Evolutionary conservation across 2,888 invertebrate species (phyloP).

Genomic region (Mechanitis messenoides): DNA sequence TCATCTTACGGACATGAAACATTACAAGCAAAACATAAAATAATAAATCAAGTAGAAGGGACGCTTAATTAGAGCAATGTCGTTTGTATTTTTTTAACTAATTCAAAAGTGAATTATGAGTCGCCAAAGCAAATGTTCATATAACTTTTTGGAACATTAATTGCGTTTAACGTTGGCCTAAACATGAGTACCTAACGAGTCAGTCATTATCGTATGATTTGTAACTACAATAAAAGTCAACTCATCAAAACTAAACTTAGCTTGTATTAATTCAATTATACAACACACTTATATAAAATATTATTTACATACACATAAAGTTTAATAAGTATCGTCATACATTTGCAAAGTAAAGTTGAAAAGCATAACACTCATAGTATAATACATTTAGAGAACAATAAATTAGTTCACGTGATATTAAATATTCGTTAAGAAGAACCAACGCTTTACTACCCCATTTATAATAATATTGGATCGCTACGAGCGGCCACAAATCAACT

Average conservation of each 20-base stretch:
- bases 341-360: background rate
- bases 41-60: conserved; percentile 37
- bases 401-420: conserved; percentile 59
- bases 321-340: background rate
- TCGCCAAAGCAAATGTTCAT: conserved; percentile 19
- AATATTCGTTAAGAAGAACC: conserved; percentile 68
- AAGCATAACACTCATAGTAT: background rate
- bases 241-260: no score
- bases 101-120: conserved; percentile 54
- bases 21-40: conserved; percentile 7
- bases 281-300: no score
- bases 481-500: conserved; percentile 35
- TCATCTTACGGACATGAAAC: conserved; percentile 1
- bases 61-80: conserved; percentile 34
- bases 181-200: conserved; percentile 14
- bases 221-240: no score
- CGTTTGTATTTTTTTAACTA: conserved; percentile 42
- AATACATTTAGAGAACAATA: conserved; percentile 37
- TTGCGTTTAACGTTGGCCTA: conserved; percentile 16
- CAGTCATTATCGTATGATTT: background rate
- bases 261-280: no score
- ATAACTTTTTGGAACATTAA: conserved; percentile 23
- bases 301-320: no score
- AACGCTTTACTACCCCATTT: conserved; percentile 53
- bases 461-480: conserved; percentile 67